Evolutionary conservation across 1,140 invertebrate genomes (phyloP), one percentile per base, ranked within the genome.

Genomic region (Cylas formicarius): DNA sequence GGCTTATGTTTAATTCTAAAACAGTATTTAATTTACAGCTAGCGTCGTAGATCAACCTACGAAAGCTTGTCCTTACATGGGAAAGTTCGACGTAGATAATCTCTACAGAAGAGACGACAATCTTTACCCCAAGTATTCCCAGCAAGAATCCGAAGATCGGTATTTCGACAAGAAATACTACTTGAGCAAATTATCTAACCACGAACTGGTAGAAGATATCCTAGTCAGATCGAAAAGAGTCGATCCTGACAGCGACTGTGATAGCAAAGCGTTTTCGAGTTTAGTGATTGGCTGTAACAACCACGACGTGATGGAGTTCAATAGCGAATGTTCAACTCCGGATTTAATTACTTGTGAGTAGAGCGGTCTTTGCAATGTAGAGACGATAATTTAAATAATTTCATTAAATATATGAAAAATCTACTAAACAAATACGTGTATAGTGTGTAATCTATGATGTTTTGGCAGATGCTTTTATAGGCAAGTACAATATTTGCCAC

Each of bases 261-360:
- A 64, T 55, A 57, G 65, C 1, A 63, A 67, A 20, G 67, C 68
- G 22, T 75, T 77, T 56, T 73, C 76, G 32, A 77, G 73, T 53
- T 71, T 81, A 10, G 73, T 73, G 44, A 72, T 84, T 20, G 81
- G 81, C 8, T 84, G 82, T 58, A 77, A 72, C n/a, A 58, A 66
- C 11, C 72, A 75, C 48, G 81, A 86, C 62, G 77, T 76, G 19
- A 76, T 86, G 68, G 79, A 84, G 61, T 78, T 86, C 59, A 74
- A 76, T 48, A 77, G 76, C 20, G 72, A 77, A 39, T 85, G 82
- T 65, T 66, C 74, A 27, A 70, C 70, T 45, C 72, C 78, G 4
- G 76, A 77, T 71, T 53, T 62, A 32, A 64, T 63, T 39, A 63
- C 58, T 39, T 52, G 64, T 66, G 62, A 60, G 61, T 69, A 13